Evolutionary conservation across 2,888 invertebrate species (phyloP), one percentile per base, ranked within the genome.

Genomic region (Ditula angustiorana): DNA sequence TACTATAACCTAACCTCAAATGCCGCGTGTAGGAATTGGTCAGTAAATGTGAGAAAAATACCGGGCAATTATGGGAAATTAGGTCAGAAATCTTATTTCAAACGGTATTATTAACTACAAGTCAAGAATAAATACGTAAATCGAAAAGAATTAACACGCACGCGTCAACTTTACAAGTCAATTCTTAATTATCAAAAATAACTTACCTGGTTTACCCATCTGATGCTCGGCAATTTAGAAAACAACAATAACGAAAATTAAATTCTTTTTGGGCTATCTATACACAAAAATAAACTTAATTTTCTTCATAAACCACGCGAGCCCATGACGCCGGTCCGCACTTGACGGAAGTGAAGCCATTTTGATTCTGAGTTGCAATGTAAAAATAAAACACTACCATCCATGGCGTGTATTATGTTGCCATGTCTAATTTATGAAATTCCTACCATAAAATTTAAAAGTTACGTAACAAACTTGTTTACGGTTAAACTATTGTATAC

Each of bases 181-280:
- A 24, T 60, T 24, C 44, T 16, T 5, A 26, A 47, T 19, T 53
- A 1, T 67, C 46, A 24, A 66, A 67, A 70, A 64, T 37, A 60
- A 78, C 90, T 85, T 72, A 92, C 91, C 91, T 74, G 92, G 92
- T 78, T 86, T 91, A 26, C 91, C 91, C 91, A 92, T 92, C 69
- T 62, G 58, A 52, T 65, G 64, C 57, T 61, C 74, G 75, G 71
- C 61, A 67, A 56, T 41, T 62, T 63, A 63, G 66, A 66, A 65
- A 55, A 37, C 19, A 65, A 72, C 60, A 60, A 53, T 63, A 69
- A 50, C 59, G 61, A 33, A 13, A 33, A 53, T 47, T 24, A 52
- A 57, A 61, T 53, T 57, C 21, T 67, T 71, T 75, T 69, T 56
- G 50, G 46, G 66, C 75, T 85, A 88, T 83, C 82, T 85, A 83